Evolutionary conservation across 1,140 invertebrate species (phyloP), one percentile per base, ranked within the genome.

Genomic region (Hypothenemus hampei): DNA sequence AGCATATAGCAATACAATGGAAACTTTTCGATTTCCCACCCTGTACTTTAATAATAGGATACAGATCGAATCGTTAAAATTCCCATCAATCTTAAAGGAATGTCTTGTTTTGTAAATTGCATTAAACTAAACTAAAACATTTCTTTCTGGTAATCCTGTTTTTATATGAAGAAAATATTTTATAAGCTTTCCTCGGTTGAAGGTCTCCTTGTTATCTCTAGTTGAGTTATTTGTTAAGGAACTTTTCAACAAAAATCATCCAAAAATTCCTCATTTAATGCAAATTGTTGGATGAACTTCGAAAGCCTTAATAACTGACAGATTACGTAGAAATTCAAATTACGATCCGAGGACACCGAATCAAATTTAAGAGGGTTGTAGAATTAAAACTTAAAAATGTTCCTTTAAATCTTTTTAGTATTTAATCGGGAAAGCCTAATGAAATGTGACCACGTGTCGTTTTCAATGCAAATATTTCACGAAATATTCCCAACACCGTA

Each of bases 151-250:
- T 18, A 3, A 16, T n/a, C 11, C 2, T 16, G 36, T 37, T 37
- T 37, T 37, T 37, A 13, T 37, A 16, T 13, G 11, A 37, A 37
- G 36, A 37, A 16, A 37, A 37, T 37, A 37, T 37, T 37, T 37
- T 37, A 37, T 16, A 11, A 37, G 36, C 11, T 37, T 37, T 18
- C 11, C 11, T 37, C 7, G 1, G 16, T 37, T 37, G 7, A 7
- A 37, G 7, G 36, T 37, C 16, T 37, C 36, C 26, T 29, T 29
- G n/a, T 6, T n/a, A 6, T n/a, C 26, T 29, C n/a, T 7, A 29
- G 6, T 29, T 29, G 6, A n/a, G n/a, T 29, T n/a, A 29, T 29
- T 29, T 29, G 6, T 6, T 29, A 29, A 7, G 26, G 26, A 7
- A n/a, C 26, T 7, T n/a, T 6, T 29, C n/a, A 29, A 6, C 26